phyloP scores from a whole-genome alignment of 2,113 vertebrate species.

The Neogobius melanostomus region DNA sequence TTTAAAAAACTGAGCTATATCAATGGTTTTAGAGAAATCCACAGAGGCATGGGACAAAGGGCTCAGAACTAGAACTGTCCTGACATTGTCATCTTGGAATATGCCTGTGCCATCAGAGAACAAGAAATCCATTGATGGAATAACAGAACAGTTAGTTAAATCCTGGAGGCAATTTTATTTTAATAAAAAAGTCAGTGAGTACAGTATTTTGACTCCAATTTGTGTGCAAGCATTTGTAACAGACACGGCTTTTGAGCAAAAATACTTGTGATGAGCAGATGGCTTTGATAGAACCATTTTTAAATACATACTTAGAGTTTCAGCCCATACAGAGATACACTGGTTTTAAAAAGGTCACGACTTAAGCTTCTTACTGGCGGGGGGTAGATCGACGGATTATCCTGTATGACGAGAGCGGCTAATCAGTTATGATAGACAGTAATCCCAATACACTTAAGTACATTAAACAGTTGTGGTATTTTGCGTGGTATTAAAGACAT shows the following conservation, averaged over 20 bases:
- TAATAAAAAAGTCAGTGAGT: no score
- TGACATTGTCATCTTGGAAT: no score
- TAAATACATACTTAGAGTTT: conserved; percentile 5
- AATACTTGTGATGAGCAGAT: conserved; percentile 23
- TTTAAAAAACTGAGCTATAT: no score
- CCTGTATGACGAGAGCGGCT: conserved; percentile 46
- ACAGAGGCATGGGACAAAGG: no score
- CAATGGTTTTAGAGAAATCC: no score
- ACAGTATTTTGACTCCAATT: neutral
- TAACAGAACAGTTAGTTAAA: no score
- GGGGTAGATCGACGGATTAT: conserved; percentile 57
- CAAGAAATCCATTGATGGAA: no score
- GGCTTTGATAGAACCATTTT: conserved; percentile 18
- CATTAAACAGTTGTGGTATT: conserved; percentile 1
- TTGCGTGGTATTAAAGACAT: neutral
- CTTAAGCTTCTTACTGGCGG: conserved; percentile 58
- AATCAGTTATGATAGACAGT: conserved; percentile 46
- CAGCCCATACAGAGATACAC: conserved; percentile 39
- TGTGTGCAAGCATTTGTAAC: neutral
- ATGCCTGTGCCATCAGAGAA: no score
- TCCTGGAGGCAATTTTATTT: no score
- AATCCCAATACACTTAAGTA: conserved; percentile 4
- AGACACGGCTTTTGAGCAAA: neutral
- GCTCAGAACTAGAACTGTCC: no score
- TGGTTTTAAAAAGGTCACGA: conserved; percentile 61